These are phyloP conservation scores for Eumaeus atala DNA, from an alignment of 1,140 invertebrate genomes.

Conservation along the genomic window DNA sequence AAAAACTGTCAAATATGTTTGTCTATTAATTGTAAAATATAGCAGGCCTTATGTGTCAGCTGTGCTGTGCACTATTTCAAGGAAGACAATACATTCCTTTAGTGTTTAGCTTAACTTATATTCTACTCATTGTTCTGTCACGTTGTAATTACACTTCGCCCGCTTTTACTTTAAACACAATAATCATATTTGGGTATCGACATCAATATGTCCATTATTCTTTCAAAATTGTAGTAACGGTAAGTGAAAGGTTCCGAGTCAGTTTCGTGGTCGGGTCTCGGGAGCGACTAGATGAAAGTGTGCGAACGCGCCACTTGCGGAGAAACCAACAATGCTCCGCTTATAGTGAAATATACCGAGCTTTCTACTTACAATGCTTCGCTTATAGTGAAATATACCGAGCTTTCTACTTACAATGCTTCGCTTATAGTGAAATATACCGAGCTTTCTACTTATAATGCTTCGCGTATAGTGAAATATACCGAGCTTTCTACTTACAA, in stretches of 20 bases:
- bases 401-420: neutral
- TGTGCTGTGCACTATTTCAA: too few species aligned
- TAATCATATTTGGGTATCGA: neutral
- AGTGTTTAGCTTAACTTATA: too few species aligned
- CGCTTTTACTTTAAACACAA: too few species aligned
- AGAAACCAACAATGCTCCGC: constrained; percentile 18
- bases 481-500: neutral
- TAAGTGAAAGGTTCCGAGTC: constrained; percentile 59
- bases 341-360: neutral
- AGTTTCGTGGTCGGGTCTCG: constrained; percentile 56
- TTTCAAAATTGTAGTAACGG: constrained; percentile 24
- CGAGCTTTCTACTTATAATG: neutral
- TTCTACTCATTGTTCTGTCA: too few species aligned
- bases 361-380: neutral
- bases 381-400: neutral
- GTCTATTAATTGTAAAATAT: too few species aligned
- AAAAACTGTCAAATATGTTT: too few species aligned
- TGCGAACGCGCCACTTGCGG: constrained; percentile 45
- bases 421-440: neutral
- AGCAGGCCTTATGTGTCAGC: too few species aligned
- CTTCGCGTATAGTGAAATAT: neutral
- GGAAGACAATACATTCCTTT: too few species aligned
- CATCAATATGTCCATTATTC: constrained; percentile 2
- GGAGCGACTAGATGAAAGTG: constrained; percentile 53
- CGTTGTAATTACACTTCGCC: too few species aligned